Evolutionary conservation across 2,113 vertebrate species (phyloP).

Genomic region (Alaudala cheleensis): DNA sequence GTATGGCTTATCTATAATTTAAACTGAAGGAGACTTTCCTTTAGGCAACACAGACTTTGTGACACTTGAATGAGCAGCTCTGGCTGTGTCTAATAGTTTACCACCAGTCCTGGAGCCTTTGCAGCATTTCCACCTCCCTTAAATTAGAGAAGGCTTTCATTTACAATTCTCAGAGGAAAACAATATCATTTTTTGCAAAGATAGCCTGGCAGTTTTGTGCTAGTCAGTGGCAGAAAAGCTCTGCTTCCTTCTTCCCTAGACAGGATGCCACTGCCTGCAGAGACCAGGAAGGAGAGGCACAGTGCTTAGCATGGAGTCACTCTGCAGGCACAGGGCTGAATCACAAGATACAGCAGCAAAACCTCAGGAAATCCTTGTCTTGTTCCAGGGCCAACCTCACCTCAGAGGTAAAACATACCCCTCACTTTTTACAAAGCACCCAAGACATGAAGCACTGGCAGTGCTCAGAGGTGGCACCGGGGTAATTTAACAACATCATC

Average conservation of each 20-base stretch:
- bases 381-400: not conserved
- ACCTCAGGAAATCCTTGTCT: conserved; percentile 40
- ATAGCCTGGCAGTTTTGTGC: not conserved
- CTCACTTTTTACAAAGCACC: not conserved
- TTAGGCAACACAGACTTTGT: not conserved
- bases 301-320: fast-evolving
- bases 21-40: not conserved
- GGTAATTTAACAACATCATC: conserved; percentile 55
- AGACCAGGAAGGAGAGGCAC: not conserved
- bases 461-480: conserved; percentile 29
- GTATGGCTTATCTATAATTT: conserved; percentile 4
- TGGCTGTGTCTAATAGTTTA: not conserved
- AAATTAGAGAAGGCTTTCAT: not conserved
- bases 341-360: not conserved
- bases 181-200: not conserved
- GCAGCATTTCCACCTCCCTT: not conserved
- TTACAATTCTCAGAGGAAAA: not conserved
- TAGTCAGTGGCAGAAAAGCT: not conserved
- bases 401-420: not conserved
- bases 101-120: not conserved
- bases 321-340: not conserved
- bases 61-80: not conserved
- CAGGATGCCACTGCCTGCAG: not conserved
- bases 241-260: not conserved
- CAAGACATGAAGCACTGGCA: conserved; percentile 4